Evolutionary conservation across 2,888 invertebrate genomes (phyloP).

Genomic region (Idaea aversata): DNA sequence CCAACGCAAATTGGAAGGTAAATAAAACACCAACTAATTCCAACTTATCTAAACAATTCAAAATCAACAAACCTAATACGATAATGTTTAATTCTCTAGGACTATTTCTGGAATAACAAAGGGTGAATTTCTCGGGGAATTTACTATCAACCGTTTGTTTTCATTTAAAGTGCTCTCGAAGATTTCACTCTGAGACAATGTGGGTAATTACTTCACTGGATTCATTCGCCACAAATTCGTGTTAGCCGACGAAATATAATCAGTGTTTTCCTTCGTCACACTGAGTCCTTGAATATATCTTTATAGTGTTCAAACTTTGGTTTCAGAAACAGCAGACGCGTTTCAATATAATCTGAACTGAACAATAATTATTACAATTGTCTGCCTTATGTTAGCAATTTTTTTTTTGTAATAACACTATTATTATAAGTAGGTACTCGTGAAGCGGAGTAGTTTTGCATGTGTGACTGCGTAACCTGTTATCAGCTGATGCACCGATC

Average conservation of each 20-base stretch:
- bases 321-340: not conserved
- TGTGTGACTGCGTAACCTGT: no score
- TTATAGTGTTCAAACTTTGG: not conserved
- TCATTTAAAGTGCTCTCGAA: constrained; percentile 35
- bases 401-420: no score
- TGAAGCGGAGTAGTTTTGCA: no score
- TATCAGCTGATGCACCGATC: no score
- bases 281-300: not conserved
- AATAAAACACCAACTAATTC: constrained; percentile 10
- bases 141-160: constrained; percentile 36
- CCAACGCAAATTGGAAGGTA: no score
- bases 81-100: constrained; percentile 37
- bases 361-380: no score
- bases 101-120: constrained; percentile 33
- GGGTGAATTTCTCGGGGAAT: constrained; percentile 29
- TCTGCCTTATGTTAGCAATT: no score
- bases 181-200: constrained; percentile 27
- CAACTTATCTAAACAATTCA: constrained; percentile 19
- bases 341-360: not conserved
- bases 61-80: constrained; percentile 29
- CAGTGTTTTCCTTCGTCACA: constrained; percentile 5
- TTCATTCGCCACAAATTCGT: constrained; percentile 37
- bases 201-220: constrained; percentile 36
- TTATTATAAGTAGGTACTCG: no score
- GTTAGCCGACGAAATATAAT: constrained; percentile 30